Percentiles rank a stretch among this genome's conserved stretches.
phyloP scores from a whole-genome alignment of 2,113 vertebrate genomes.

The Daboia siamensis region DNA sequence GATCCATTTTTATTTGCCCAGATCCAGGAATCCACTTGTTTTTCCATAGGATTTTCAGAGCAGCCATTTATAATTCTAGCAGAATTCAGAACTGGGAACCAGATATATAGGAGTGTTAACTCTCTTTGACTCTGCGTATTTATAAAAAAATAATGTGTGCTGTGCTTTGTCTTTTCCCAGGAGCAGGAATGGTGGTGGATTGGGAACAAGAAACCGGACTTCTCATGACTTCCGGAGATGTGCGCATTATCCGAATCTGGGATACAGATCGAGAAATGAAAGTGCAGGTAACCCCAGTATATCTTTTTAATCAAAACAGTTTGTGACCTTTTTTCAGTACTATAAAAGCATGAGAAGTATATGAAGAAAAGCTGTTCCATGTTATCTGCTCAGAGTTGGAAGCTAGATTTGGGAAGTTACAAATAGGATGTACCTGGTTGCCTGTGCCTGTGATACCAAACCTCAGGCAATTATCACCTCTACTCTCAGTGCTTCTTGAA shows the following conservation, averaged over 20 bases:
- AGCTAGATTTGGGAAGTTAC: background rate
- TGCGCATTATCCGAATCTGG: slow-evolving; percentile 93
- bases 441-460: background rate
- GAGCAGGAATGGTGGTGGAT: slow-evolving; percentile 96
- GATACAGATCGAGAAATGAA: slow-evolving; percentile 96
- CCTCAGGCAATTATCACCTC: background rate
- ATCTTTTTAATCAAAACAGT: background rate
- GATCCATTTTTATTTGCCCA: background rate
- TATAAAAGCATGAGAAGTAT: background rate
- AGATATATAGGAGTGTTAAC: background rate
- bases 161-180: slow-evolving; percentile 61
- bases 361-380: rapidly evolving
- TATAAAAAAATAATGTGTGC: background rate
- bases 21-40: background rate
- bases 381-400: background rate
- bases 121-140: background rate
- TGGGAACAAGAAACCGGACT: slow-evolving; percentile 97
- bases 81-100: background rate
- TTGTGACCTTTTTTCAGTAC: rapidly evolving
- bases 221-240: slow-evolving; percentile 94
- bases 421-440: background rate
- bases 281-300: slow-evolving; percentile 78
- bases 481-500: background rate
- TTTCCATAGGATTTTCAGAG: background rate
- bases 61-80: background rate